Percentiles rank a stretch among this genome's conserved stretches.
These are phyloP conservation scores for Columba guinea DNA, from an alignment of 2,797 vertebrate genomes.

Conservation along the genomic window DNA sequence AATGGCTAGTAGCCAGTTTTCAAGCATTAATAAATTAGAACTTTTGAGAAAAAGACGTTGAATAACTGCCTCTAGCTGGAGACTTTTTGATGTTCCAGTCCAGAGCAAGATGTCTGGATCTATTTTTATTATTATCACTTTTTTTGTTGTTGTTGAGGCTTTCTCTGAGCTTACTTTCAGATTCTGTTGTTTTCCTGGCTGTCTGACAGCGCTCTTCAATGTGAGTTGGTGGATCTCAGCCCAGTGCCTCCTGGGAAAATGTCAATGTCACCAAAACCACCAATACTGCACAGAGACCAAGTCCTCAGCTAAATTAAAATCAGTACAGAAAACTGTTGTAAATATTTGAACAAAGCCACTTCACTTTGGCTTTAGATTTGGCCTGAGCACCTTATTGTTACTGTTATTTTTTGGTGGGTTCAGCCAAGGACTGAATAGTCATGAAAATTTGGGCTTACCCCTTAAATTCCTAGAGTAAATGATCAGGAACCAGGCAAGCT, in stretches of 20 bases:
- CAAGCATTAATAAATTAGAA: background rate
- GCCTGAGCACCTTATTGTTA: background rate
- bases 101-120: background rate
- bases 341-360: background rate
- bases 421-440: background rate
- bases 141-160: background rate
- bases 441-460: background rate
- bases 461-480: background rate
- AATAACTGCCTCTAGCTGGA: background rate
- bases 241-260: conserved; percentile 35
- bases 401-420: background rate
- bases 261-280: conserved; percentile 35
- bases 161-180: background rate
- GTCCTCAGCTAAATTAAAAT: background rate
- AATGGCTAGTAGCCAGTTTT: background rate
- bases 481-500: background rate
- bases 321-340: background rate
- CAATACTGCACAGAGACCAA: background rate
- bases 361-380: background rate
- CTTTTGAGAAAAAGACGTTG: background rate
- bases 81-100: background rate
- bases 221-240: conserved; percentile 48
- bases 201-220: background rate
- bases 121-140: background rate
- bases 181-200: background rate